Evolutionary conservation across 2,113 vertebrate species (phyloP).

Genomic region (Meles meles): DNA sequence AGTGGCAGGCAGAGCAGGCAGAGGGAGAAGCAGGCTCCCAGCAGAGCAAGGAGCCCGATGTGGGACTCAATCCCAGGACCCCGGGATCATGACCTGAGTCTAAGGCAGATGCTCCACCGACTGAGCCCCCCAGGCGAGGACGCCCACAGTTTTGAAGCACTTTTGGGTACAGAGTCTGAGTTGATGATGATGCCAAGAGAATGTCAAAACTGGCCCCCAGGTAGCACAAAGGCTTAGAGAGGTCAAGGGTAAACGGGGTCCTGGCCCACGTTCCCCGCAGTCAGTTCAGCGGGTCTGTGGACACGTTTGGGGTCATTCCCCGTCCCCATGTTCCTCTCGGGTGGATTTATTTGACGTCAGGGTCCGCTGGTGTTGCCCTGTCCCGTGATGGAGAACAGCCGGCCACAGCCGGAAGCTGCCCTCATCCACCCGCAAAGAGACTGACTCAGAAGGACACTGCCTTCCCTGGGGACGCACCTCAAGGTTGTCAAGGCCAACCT

Average conservation of each 20-base stretch:
- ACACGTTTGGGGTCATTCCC: fast-evolving
- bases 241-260: neutral
- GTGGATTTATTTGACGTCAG: no score
- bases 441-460: neutral
- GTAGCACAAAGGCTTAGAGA: neutral
- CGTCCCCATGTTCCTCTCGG: neutral
- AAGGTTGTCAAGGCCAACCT: neutral
- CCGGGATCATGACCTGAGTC: no score
- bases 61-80: no score
- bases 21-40: no score
- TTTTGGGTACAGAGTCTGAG: neutral
- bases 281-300: neutral
- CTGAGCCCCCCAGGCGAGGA: no score
- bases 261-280: neutral
- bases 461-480: no score
- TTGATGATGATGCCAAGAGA: no score
- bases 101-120: no score
- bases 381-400: neutral
- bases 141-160: neutral
- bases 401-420: neutral
- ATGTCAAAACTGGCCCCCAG: neutral
- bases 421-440: neutral
- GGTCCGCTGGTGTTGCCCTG: neutral
- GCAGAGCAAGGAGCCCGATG: no score
- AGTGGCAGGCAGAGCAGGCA: no score